Conservation (phyloP, 2,888 invertebrate species). For the Tetanocera ferruginea region DNA sequence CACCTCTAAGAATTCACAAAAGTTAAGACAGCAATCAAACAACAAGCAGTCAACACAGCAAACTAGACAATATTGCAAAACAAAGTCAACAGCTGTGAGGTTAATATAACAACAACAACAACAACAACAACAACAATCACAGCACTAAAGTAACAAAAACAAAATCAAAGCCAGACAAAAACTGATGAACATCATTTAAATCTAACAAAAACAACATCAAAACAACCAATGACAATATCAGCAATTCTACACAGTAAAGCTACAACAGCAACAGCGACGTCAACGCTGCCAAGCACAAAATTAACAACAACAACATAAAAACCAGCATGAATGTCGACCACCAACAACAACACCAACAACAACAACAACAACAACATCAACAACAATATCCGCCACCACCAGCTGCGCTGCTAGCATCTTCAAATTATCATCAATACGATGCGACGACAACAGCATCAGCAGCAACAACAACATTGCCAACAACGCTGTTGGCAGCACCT, state of each 20-base stretch:
- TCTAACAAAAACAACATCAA: constrained; percentile 38
- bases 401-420: constrained; percentile 13
- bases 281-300: not conserved
- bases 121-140: not conserved
- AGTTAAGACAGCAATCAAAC: not conserved
- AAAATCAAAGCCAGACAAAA: not conserved
- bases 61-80: not conserved
- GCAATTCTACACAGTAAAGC: constrained; percentile 45
- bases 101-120: not conserved
- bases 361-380: constrained; percentile 44
- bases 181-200: not conserved
- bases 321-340: constrained; percentile 58
- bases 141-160: not conserved
- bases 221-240: constrained; percentile 36
- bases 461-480: constrained; percentile 16
- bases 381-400: constrained; percentile 40
- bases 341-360: constrained; percentile 42
- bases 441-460: constrained; percentile 29
- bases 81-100: not conserved
- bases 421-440: constrained; percentile 29
- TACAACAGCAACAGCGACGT: constrained; percentile 31
- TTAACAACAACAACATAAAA: constrained; percentile 36
- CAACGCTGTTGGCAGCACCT: constrained; percentile 19
- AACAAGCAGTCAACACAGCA: not conserved
- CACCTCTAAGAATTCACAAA: no score